Evolutionary conservation across 2,113 vertebrate species (phyloP).

Genomic region (Phylloscopus trochilus): DNA sequence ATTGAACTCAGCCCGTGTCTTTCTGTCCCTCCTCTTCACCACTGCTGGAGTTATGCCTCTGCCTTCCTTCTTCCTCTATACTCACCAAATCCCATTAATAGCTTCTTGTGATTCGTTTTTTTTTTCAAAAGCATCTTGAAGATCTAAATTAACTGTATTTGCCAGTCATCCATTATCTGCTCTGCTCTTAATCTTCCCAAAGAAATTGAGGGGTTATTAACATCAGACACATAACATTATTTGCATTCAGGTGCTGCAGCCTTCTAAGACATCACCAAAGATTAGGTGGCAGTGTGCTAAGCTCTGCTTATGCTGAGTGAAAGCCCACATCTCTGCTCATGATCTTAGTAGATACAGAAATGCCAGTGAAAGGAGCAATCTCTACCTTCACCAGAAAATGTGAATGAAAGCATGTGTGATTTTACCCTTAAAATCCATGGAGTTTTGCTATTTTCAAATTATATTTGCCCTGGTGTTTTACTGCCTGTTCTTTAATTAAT

Average conservation of each 20-base stretch:
- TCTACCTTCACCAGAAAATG: background rate
- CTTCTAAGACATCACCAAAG: background rate
- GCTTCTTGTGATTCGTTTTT: background rate
- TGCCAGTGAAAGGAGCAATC: background rate
- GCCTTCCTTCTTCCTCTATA: background rate
- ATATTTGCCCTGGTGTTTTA: background rate
- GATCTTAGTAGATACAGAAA: background rate
- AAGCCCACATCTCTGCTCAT: background rate
- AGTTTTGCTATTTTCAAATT: background rate
- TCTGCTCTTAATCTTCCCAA: background rate
- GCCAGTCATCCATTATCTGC: background rate
- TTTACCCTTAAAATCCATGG: background rate
- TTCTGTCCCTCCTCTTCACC: background rate
- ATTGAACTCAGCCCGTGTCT: background rate
- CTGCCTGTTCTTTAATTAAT: slow-evolving; percentile 12
- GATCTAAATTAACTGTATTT: slow-evolving; percentile 12
- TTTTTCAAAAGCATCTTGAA: background rate
- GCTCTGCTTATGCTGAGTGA: background rate
- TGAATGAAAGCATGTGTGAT: background rate
- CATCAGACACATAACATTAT: background rate
- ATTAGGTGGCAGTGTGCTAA: background rate
- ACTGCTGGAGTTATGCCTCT: background rate
- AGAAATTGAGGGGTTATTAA: background rate
- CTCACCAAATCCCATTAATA: background rate
- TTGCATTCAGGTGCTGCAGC: background rate